These are phyloP conservation scores for Podargus strigoides DNA, from an alignment of 2,797 vertebrate genomes.

Conservation along the genomic window DNA sequence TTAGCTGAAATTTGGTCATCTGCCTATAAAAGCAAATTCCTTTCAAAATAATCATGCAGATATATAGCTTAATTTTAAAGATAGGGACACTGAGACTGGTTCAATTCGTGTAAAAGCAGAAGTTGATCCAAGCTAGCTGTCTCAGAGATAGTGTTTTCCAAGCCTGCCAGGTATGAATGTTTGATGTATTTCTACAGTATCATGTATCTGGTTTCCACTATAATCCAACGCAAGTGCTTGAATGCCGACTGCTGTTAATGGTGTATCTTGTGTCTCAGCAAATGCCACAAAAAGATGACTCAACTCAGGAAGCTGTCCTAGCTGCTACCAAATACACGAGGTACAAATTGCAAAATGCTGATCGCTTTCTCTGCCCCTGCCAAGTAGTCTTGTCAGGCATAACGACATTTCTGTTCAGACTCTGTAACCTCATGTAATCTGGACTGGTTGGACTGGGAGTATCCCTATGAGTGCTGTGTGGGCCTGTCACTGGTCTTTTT, in stretches of 20 bases:
- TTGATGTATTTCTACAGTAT: neutral
- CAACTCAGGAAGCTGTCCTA: neutral
- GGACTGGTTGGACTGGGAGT: neutral
- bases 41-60: neutral
- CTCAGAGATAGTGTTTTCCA: neutral
- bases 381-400: neutral
- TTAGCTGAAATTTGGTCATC: neutral
- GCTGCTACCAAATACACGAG: neutral
- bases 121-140: neutral
- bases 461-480: neutral
- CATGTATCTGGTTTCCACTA: neutral
- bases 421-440: neutral
- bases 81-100: neutral
- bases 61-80: neutral
- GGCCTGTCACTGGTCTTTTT: neutral
- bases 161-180: neutral
- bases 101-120: neutral
- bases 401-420: neutral
- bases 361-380: neutral
- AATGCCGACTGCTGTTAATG: neutral
- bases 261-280: neutral
- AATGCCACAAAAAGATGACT: neutral
- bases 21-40: neutral
- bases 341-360: neutral
- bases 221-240: neutral